Evolutionary conservation across 2,888 invertebrate genomes (phyloP).

Genomic region (Drosophila suboccidentalis): DNA sequence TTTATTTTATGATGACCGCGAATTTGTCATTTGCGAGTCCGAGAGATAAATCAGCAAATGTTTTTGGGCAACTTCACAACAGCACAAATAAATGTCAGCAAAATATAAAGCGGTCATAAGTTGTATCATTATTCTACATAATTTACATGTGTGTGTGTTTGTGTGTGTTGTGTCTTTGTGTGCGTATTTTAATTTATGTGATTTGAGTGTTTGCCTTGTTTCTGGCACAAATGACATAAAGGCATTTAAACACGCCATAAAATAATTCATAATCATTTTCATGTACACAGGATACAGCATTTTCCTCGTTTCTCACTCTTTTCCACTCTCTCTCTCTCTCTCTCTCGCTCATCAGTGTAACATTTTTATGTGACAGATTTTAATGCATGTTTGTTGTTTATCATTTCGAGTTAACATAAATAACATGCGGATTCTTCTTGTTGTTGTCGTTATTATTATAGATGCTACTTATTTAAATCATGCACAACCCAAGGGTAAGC

Average conservation of each 20-base stretch:
- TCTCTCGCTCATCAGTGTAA: conserved; percentile 48
- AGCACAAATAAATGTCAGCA: conserved; percentile 69
- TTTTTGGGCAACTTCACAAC: conserved; percentile 33
- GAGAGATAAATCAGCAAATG: conserved; percentile 70
- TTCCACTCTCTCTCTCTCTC: neutral
- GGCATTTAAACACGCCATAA: conserved; percentile 84
- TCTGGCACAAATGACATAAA: conserved; percentile 79
- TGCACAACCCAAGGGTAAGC: conserved; percentile 20
- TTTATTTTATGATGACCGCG: conserved; percentile 42
- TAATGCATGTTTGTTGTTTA: conserved; percentile 76
- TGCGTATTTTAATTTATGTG: conserved; percentile 79
- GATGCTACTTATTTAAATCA: conserved; percentile 29
- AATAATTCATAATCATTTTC: conserved; percentile 83
- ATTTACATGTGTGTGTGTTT: conserved; percentile 36
- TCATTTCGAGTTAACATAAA: conserved; percentile 64
- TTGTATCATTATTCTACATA: conserved; percentile 74
- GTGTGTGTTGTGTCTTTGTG: conserved; percentile 27
- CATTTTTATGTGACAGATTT: conserved; percentile 67
- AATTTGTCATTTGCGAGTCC: conserved; percentile 48
- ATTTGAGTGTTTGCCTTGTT: conserved; percentile 79
- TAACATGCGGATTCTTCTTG: conserved; percentile 35
- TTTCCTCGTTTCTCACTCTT: conserved; percentile 23
- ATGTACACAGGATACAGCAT: conserved; percentile 64
- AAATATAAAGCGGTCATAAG: conserved; percentile 71
- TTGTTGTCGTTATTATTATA: conserved; percentile 17